These are phyloP conservation scores for Numenius phaeopus DNA, from an alignment of 2,797 vertebrate species.

Conservation along the genomic window DNA sequence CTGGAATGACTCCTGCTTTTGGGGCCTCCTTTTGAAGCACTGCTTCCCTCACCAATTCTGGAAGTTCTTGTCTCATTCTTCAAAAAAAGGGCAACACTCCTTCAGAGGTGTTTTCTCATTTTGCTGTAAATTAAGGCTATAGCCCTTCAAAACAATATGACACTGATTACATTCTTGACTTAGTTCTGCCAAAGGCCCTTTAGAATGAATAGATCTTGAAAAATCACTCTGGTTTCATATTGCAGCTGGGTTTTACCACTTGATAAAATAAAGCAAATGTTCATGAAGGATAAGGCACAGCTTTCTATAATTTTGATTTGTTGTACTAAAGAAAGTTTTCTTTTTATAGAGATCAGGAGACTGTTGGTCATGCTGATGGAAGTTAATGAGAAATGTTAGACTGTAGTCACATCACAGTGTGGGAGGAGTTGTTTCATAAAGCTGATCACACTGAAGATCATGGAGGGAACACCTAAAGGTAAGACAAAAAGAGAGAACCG, in stretches of 20 bases:
- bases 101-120: background rate
- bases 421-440: background rate
- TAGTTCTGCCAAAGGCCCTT: background rate
- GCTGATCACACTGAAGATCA: background rate
- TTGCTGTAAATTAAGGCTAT: background rate
- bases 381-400: background rate
- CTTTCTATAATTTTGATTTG: background rate
- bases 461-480: background rate
- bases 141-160: background rate
- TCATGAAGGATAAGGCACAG: background rate
- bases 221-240: background rate
- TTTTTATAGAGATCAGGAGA: background rate
- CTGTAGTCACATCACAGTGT: background rate
- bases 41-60: background rate
- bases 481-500: background rate
- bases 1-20: background rate
- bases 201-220: background rate
- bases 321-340: background rate
- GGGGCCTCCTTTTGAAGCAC: background rate
- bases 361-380: background rate
- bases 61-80: background rate
- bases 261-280: background rate
- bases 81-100: background rate
- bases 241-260: background rate
- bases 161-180: background rate